These are phyloP conservation scores for Myrmophylax atrothorax DNA, from an alignment of 2,113 vertebrate genomes.

Conservation along the genomic window DNA sequence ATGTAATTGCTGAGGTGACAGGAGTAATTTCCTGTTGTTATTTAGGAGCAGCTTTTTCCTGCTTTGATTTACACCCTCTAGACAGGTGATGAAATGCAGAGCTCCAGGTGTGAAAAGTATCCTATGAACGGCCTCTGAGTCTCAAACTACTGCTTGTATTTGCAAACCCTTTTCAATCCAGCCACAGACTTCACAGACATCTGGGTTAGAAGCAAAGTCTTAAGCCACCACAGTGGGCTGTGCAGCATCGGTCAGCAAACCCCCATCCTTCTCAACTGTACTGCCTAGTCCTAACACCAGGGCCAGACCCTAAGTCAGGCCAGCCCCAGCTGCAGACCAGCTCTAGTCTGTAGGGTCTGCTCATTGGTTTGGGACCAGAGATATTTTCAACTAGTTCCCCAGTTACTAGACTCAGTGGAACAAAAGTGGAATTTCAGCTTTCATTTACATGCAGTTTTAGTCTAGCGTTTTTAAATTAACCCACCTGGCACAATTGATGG, in stretches of 20 bases:
- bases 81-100: neutral
- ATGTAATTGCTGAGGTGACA: neutral
- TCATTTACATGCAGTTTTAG: constrained; percentile 60
- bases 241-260: neutral
- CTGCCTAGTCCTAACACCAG: neutral
- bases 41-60: neutral
- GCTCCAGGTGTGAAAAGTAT: neutral
- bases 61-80: neutral
- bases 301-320: neutral
- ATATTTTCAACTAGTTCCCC: constrained; percentile 10
- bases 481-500: constrained; percentile 66
- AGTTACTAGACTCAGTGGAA: constrained; percentile 17
- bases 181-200: neutral
- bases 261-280: neutral
- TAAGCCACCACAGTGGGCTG: neutral
- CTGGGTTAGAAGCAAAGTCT: neutral
- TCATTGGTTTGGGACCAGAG: neutral
- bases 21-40: neutral
- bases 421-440: constrained; percentile 70
- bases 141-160: neutral
- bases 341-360: neutral
- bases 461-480: constrained; percentile 65
- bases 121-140: neutral
- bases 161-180: neutral
- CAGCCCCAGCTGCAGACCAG: neutral